A percentile compares a stretch with the other conserved stretches of the same genome.
These are phyloP conservation scores for Furcula furcula DNA, from an alignment of 2,888 invertebrate genomes.

Conservation along the genomic window DNA sequence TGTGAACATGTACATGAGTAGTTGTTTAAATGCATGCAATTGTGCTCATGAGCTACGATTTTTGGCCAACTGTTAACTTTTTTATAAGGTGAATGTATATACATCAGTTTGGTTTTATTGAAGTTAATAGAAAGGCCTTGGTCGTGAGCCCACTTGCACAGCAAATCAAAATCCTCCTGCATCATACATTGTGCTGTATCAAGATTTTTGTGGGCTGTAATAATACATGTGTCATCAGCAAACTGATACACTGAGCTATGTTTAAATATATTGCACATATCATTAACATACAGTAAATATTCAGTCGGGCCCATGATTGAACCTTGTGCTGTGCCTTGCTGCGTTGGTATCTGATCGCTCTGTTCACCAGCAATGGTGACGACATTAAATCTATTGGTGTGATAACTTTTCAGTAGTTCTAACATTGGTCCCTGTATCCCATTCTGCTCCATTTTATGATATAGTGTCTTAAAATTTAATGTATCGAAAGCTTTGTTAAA, in stretches of 20 bases:
- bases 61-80: too few relatives aligned
- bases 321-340: neutral
- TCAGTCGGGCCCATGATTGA: neutral
- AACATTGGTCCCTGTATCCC: neutral
- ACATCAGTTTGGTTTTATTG: too few relatives aligned
- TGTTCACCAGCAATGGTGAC: neutral
- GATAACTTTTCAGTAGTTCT: neutral
- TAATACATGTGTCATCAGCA: constrained; percentile 3
- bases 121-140: too few relatives aligned
- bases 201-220: too few relatives aligned
- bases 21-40: too few relatives aligned
- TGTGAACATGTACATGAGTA: too few relatives aligned
- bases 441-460: neutral
- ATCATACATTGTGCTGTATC: too few relatives aligned
- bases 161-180: too few relatives aligned
- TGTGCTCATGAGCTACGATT: too few relatives aligned
- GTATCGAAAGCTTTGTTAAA: constrained; percentile 3
- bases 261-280: constrained; percentile 4
- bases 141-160: too few relatives aligned
- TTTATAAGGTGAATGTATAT: too few relatives aligned
- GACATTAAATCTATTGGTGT: neutral
- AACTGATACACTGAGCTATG: constrained; percentile 4
- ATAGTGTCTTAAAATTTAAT: neutral
- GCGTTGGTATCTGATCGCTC: neutral
- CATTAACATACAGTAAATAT: constrained; percentile 1